Evolutionary conservation across 30 jellyfish, hydroid and myxozoan genomes (phyloP).

Genomic region (Aurelia sp.): DNA sequence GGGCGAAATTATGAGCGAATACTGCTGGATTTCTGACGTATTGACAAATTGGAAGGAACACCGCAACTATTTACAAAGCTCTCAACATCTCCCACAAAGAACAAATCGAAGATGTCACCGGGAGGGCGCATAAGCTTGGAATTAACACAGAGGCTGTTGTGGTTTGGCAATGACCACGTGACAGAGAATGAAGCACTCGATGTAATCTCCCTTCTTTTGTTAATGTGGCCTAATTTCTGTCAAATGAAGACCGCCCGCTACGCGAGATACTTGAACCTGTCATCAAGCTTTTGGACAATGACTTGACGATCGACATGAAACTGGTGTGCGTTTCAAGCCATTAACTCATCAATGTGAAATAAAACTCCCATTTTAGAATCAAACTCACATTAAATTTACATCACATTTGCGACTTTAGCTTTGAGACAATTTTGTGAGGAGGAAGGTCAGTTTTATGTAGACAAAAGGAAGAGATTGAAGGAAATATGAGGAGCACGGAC

Average conservation of each 20-base stretch:
- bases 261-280: slow-evolving; percentile 68
- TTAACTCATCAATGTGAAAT: slow-evolving; percentile 18
- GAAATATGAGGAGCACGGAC: too few relatives aligned
- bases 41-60: too few relatives aligned
- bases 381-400: neutral
- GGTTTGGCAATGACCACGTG: slow-evolving; percentile 51
- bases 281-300: slow-evolving; percentile 51
- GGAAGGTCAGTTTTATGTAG: too few relatives aligned
- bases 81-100: too few relatives aligned
- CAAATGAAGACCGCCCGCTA: slow-evolving; percentile 69
- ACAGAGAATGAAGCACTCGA: slow-evolving; percentile 39
- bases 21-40: too few relatives aligned
- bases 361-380: neutral
- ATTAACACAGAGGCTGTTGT: slow-evolving; percentile 51
- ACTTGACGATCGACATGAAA: slow-evolving; percentile 68
- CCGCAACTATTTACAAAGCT: too few relatives aligned
- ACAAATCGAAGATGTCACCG: slow-evolving; percentile 7
- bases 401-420: too few relatives aligned
- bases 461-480: too few relatives aligned
- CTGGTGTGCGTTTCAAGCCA: slow-evolving; percentile 63
- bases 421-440: too few relatives aligned
- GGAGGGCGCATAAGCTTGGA: slow-evolving; percentile 44
- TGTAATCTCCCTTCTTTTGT: slow-evolving; percentile 43
- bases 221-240: slow-evolving; percentile 24
- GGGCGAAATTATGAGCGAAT: too few relatives aligned